Evolutionary conservation across 2,797 vertebrate species (phyloP).

Genomic region (Thalassophryne amazonica): DNA sequence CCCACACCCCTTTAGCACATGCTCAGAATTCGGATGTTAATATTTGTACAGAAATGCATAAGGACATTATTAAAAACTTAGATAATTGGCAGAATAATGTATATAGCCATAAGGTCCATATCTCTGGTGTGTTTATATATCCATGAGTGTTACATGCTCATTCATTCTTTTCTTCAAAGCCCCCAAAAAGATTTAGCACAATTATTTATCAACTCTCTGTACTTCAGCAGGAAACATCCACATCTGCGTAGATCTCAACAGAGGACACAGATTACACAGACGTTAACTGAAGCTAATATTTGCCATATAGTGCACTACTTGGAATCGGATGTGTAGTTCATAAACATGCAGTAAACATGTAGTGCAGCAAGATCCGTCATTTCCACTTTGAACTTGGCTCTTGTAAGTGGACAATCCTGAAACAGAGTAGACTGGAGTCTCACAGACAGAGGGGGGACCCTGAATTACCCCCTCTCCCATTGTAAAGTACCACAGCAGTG

Average conservation of each 20-base stretch:
- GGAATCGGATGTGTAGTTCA: constrained; percentile 31
- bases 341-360: constrained; percentile 6
- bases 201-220: constrained; percentile 18
- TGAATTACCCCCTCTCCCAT: constrained; percentile 16
- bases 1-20: constrained; percentile 64
- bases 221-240: constrained; percentile 31
- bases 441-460: no score
- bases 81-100: constrained; percentile 65
- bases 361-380: constrained; percentile 13
- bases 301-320: constrained; percentile 21
- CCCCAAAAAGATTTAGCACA: constrained; percentile 51
- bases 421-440: constrained; percentile 11
- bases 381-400: constrained; percentile 27
- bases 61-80: constrained; percentile 56
- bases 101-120: constrained; percentile 63
- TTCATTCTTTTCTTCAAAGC: constrained; percentile 46
- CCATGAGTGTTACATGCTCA: constrained; percentile 43
- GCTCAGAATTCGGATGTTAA: constrained; percentile 70
- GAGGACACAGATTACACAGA: constrained; percentile 27
- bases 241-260: constrained; percentile 27
- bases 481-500: constrained; percentile 52
- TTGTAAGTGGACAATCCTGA: constrained; percentile 15
- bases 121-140: constrained; percentile 65
- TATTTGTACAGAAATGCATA: constrained; percentile 75
- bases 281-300: constrained; percentile 31